These are phyloP conservation scores for Harpagoxenus sublaevis DNA, from an alignment of 2,888 invertebrate species.

Conservation along the genomic window DNA sequence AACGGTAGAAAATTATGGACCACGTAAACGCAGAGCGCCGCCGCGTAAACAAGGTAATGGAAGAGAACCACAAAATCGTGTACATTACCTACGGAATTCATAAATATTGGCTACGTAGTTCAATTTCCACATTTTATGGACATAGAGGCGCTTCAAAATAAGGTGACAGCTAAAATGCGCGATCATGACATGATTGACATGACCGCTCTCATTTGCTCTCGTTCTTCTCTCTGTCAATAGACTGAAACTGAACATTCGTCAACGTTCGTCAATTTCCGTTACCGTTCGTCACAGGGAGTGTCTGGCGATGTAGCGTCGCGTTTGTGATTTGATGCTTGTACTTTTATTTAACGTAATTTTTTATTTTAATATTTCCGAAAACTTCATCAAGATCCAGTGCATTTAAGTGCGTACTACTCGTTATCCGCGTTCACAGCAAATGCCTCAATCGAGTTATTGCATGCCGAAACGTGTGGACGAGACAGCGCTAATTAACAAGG, in stretches of 20 bases:
- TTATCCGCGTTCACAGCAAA: not conserved
- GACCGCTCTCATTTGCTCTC: too few species aligned
- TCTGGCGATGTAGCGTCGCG: slow-evolving; percentile 39
- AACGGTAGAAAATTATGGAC: too few species aligned
- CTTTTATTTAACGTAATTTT: slow-evolving; percentile 30
- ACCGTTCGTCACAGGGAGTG: slow-evolving; percentile 38
- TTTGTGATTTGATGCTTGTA: not conserved
- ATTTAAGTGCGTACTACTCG: not conserved
- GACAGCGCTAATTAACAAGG: not conserved
- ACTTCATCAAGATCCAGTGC: not conserved
- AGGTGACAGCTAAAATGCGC: too few species aligned
- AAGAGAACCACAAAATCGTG: too few species aligned
- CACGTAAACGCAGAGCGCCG: too few species aligned
- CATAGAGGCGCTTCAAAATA: too few species aligned
- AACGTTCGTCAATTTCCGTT: slow-evolving; percentile 20
- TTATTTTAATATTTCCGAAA: not conserved
- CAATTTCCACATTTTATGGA: too few species aligned
- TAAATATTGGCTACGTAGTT: too few species aligned
- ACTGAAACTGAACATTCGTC: not conserved
- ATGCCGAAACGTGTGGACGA: not conserved
- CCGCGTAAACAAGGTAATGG: too few species aligned
- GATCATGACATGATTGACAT: too few species aligned
- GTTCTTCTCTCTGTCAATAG: too few species aligned
- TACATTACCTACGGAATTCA: too few species aligned
- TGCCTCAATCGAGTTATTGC: not conserved